Conservation (phyloP, 2,888 invertebrate genomes). For the Pimpla rufipes region DNA sequence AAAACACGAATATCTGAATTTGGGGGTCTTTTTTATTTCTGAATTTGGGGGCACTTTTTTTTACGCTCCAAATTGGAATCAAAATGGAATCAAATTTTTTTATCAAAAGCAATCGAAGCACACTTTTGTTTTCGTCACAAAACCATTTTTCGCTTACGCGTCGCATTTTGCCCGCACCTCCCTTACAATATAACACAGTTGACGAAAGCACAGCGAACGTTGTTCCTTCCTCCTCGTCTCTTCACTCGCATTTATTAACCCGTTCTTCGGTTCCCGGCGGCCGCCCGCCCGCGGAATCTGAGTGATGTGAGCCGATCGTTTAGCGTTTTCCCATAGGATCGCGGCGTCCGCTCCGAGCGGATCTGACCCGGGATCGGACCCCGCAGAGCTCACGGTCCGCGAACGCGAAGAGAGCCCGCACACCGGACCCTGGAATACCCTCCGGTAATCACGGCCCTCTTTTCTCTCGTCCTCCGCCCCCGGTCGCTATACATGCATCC, state of each 20-base stretch:
- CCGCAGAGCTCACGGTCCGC: constrained; percentile 73
- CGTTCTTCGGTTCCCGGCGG: constrained; percentile 41
- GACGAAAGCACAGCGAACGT: constrained; percentile 56
- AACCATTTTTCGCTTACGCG: too few species aligned
- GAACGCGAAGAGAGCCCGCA: constrained; percentile 50
- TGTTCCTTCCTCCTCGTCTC: constrained; percentile 29
- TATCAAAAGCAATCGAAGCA: too few species aligned
- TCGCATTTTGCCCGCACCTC: too few species aligned
- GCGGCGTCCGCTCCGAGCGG: constrained; percentile 71
- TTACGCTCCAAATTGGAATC: not conserved
- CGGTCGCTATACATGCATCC: constrained; percentile 75
- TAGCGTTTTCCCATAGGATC: constrained; percentile 84
- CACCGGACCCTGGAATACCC: constrained; percentile 82
- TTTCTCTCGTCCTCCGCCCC: constrained; percentile 79
- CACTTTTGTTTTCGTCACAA: too few species aligned
- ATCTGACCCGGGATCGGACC: constrained; percentile 85
- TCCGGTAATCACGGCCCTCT: constrained; percentile 83
- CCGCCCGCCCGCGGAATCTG: constrained; percentile 77
- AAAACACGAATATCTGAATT: too few species aligned
- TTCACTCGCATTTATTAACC: constrained; percentile 26
- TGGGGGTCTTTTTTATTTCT: not conserved
- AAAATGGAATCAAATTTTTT: too few species aligned
- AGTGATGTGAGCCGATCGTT: constrained; percentile 85
- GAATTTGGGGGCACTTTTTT: not conserved
- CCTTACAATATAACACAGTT: constrained; percentile 35